Base-by-base conservation (phyloP, 1,140 invertebrate species). In the Wasmannia auropunctata region DNA sequence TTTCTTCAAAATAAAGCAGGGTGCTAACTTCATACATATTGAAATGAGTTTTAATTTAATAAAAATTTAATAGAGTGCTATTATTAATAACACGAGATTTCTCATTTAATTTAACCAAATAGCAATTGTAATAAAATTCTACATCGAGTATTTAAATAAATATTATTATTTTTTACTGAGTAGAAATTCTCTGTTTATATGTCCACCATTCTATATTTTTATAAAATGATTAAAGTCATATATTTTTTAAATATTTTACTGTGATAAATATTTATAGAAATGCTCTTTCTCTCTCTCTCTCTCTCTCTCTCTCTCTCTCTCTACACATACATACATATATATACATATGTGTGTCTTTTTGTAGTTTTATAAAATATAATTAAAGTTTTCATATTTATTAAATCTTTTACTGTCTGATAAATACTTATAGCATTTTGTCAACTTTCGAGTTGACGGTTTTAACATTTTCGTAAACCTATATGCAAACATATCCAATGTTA, bases 111-210 rank as follows among this genome's bases (percentile, higher is more conserved):
- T 56, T 1, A 14, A 34, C 1, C 16, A 46, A 28, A 19, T 2
- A 51, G 51, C 10, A 72, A 51, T 51, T 72, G 16, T 7, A 49
- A 70, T 70, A 51, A 70, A 31, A 34, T 70, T 69, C 28, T 8
- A n/a, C 31, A 10, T 49, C 14, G 8, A 49, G 43, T 22, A 19
- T 40, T 40, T 40, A 40, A 58, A 58, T 34, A 22, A n/a, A n/a
- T 37, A 14, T 74, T 72, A 51, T 49, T 49, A 49, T 16, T 16
- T 16, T 14, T 34, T n/a, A n/a, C 11, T 75, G 16, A 28, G 10
- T 31, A 49, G 2, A 72, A 72, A 51, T 72, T 72, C 11, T 65
- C 8, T 65, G 37, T 25, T 63, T 43, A 43, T 31, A 77, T 46
- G 7, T 6, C n/a, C 2, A 6, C 7, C 3, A 22, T 58, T 40